Percentiles rank a stretch among this genome's conserved stretches.
phyloP scores from a whole-genome alignment of 1,140 invertebrate genomes.

The Diabrotica virgifera region DNA sequence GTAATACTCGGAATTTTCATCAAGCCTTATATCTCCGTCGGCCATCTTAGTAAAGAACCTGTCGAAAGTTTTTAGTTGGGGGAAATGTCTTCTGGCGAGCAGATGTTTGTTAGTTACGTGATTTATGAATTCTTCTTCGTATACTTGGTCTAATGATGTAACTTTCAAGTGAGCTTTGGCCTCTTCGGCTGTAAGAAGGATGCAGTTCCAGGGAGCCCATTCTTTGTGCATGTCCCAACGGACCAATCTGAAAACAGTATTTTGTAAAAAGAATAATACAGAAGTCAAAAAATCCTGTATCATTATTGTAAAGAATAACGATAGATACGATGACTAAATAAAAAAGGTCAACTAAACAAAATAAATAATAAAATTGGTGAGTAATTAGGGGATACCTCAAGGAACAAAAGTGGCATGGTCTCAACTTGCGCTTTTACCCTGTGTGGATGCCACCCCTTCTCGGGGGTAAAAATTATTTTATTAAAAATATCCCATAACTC shows the following conservation, averaged over 20 bases:
- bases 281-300: neutral
- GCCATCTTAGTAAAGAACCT: constrained; percentile 25
- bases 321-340: too few relatives aligned
- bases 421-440: too few relatives aligned
- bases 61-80: constrained; percentile 25
- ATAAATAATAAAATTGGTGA: too few relatives aligned
- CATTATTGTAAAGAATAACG: neutral
- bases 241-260: constrained; percentile 31
- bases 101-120: constrained; percentile 44
- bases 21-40: constrained; percentile 23
- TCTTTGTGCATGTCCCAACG: constrained; percentile 57
- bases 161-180: constrained; percentile 58
- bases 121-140: constrained; percentile 53
- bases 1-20: constrained; percentile 29
- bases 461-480: too few relatives aligned
- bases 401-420: too few relatives aligned
- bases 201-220: constrained; percentile 74
- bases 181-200: constrained; percentile 64
- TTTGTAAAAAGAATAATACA: neutral
- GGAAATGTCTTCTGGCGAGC: constrained; percentile 40
- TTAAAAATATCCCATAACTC: too few relatives aligned
- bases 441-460: too few relatives aligned
- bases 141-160: constrained; percentile 51
- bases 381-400: too few relatives aligned
- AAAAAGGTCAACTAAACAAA: too few relatives aligned